Base-by-base conservation (phyloP, 2,797 vertebrate species). In the Chaetodon trifasciatus region DNA sequence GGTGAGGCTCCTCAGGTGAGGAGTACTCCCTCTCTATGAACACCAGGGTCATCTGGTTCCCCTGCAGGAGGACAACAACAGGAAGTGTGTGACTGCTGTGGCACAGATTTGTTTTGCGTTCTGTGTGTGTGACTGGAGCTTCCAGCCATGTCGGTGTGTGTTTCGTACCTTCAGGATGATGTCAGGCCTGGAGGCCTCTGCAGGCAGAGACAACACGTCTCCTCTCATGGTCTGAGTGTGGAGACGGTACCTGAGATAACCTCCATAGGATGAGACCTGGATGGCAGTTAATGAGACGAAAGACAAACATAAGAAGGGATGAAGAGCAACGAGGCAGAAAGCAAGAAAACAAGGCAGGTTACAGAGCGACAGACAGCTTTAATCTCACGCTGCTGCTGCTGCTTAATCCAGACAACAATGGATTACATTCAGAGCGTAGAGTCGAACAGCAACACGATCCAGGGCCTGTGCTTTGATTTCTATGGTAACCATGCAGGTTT, bases 21-120 rank as follows among this genome's bases (percentile, higher is more conserved):
- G 96, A 95, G 78, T 97, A 97, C 6, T 90, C 92, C 0, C 95
- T 88, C 90, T 98, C 97, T 91, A 97, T 95, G 90, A 96, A 99
- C 76, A 96, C 96, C 88, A 99, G 91, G 21, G 95, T 98, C 98
- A 99, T 99, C 90, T 99, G 97, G 90, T 98, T 99, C 1, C 98
- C 98, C 98, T 99, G 91, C 28, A 79, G 53, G 39, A 75, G n/a
- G 37, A 57, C 40, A 12, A 49, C 24, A 28, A 74, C 35, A 66
- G 23, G 16, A 3, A 3, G 46, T 13, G 3, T 60, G 32, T 42
- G 21, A 13, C 10, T 50, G 2, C 6, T 32, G 28, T 32, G 28
- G 28, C 3, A 32, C 12, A 13, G 46, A 21, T 44, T 9, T 10
- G 12, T n/a, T n/a, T n/a, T n/a, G n/a, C n/a, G n/a, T n/a, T n/a